phyloP scores from a whole-genome alignment of 1,140 invertebrate genomes.

The Drosophila erecta region DNA sequence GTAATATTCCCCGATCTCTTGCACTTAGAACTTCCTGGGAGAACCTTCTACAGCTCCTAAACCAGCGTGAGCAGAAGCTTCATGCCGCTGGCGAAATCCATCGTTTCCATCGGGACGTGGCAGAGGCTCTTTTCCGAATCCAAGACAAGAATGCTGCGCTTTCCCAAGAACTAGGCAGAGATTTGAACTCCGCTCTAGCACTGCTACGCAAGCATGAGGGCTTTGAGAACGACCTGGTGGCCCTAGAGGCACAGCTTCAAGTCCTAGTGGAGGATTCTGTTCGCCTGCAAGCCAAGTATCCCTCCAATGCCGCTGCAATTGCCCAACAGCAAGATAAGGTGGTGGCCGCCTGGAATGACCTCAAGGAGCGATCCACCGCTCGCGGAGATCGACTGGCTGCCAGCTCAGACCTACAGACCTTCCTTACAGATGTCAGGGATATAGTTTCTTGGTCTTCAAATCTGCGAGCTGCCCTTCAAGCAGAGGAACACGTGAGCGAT shows the following conservation, averaged over 20 bases:
- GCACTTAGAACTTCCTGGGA: conserved; percentile 89
- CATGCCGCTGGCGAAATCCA: conserved; percentile 98
- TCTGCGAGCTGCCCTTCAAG: conserved; percentile 91
- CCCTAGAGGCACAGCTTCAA: conserved; percentile 96
- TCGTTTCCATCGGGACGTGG: conserved; percentile 97
- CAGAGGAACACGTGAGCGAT: conserved; percentile 93
- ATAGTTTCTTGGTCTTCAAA: conserved; percentile 95
- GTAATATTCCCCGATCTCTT: not conserved
- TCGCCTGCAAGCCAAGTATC: conserved; percentile 94
- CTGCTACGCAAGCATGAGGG: conserved; percentile 95
- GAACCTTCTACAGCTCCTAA: conserved; percentile 93
- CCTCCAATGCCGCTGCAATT: conserved; percentile 96
- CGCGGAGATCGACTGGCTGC: conserved; percentile 93
- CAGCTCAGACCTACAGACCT: conserved; percentile 95
- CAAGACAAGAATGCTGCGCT: conserved; percentile 94
- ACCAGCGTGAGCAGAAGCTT: conserved; percentile 93
- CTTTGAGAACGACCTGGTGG: conserved; percentile 97
- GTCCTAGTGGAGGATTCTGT: conserved; percentile 96
- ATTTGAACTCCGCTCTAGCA: conserved; percentile 94
- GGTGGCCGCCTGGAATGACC: conserved; percentile 93
- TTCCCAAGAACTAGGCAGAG: conserved; percentile 93
- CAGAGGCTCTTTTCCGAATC: conserved; percentile 95
- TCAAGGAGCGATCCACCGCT: conserved; percentile 92
- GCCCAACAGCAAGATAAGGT: conserved; percentile 93
- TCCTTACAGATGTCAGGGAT: conserved; percentile 93